Evolutionary conservation across 2,113 vertebrate species (phyloP).

Genomic region (Syngnathus floridae): DNA sequence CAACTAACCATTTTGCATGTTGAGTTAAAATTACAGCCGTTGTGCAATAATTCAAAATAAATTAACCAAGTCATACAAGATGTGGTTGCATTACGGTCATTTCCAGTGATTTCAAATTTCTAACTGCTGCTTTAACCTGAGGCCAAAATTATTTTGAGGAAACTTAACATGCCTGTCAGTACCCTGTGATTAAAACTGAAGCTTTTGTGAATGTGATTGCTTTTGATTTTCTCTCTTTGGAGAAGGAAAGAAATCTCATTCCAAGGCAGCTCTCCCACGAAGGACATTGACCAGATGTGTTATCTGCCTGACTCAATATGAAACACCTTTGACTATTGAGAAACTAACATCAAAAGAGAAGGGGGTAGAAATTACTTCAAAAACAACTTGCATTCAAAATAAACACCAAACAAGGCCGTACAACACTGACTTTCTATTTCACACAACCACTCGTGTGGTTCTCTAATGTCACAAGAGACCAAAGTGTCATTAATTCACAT

Average conservation of each 20-base stretch:
- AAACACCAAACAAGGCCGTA: conserved; percentile 4
- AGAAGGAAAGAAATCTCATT: conserved; percentile 32
- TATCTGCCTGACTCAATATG: conserved; percentile 64
- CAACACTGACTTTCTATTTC: background rate
- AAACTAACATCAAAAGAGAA: conserved; percentile 50
- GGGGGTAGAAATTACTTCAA: conserved; percentile 37
- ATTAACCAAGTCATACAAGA: conserved; percentile 19
- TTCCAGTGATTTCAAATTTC: conserved; percentile 33
- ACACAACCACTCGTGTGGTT: background rate
- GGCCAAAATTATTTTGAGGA: conserved; percentile 30
- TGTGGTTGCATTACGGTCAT: conserved; percentile 26
- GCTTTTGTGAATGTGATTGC: conserved; percentile 22
- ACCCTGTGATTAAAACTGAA: conserved; percentile 47
- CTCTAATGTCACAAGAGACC: background rate
- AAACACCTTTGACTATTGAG: conserved; percentile 68
- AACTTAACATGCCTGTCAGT: conserved; percentile 50
- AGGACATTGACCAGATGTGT: conserved; percentile 60
- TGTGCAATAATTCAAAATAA: conserved; percentile 29
- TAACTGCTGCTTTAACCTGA: conserved; percentile 34
- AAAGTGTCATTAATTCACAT: background rate
- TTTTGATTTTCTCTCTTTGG: conserved; percentile 38
- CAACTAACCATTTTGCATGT: background rate
- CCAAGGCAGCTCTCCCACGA: conserved; percentile 23
- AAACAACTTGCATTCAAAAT: conserved; percentile 32
- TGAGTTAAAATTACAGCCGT: conserved; percentile 19